These are phyloP conservation scores for Ispidina picta DNA, from an alignment of 2,797 vertebrate genomes.

Conservation along the genomic window DNA sequence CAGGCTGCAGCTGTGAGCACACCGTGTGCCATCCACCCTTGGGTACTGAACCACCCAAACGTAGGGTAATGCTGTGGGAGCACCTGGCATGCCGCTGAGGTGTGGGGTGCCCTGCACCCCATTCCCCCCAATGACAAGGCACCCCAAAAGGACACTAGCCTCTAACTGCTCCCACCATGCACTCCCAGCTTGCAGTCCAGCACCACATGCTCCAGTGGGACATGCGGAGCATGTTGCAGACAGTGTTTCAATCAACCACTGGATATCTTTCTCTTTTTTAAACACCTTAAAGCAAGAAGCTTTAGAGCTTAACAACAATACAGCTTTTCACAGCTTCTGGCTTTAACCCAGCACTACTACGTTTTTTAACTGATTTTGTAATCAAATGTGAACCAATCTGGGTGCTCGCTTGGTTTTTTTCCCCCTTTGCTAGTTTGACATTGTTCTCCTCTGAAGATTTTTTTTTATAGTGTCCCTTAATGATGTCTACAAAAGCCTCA, in stretches of 20 bases:
- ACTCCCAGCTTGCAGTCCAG: not conserved
- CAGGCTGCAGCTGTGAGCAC: not conserved
- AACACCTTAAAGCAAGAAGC: conserved; percentile 50
- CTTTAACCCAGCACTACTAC: not conserved
- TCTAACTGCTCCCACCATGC: fast-evolving
- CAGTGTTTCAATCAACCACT: not conserved
- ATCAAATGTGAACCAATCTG: not conserved
- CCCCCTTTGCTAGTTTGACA: not conserved
- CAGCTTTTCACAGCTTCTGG: conserved; percentile 29
- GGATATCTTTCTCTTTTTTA: not conserved
- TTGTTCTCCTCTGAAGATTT: conserved; percentile 36
- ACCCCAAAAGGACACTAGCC: not conserved
- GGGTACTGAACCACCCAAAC: not conserved
- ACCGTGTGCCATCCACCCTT: not conserved
- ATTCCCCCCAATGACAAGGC: fast-evolving
- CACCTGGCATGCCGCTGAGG: not conserved
- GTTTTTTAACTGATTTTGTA: conserved; percentile 17
- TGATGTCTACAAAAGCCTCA: conserved; percentile 52
- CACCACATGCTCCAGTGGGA: not conserved
- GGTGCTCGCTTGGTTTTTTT: not conserved
- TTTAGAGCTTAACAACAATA: conserved; percentile 45
- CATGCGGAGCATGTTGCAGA: not conserved
- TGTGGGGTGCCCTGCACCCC: too few species aligned
- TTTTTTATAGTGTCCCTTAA: conserved; percentile 56
- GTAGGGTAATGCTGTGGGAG: fast-evolving